These are phyloP conservation scores for Vesta saturnalis DNA, from an alignment of 2,888 invertebrate species.

Conservation along the genomic window DNA sequence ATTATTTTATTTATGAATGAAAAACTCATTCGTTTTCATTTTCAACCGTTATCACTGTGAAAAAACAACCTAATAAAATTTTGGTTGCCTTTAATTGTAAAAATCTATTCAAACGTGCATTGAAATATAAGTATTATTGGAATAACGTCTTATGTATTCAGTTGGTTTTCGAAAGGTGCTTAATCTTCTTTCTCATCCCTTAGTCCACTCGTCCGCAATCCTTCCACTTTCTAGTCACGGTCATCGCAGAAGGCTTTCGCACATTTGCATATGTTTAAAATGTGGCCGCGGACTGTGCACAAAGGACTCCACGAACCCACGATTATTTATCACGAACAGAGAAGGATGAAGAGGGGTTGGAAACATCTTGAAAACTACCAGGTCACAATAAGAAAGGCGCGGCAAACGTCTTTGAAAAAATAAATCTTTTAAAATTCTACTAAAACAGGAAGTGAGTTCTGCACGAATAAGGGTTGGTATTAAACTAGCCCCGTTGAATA, in stretches of 20 bases:
- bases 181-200: conserved; percentile 45
- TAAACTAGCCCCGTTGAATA: conserved; percentile 57
- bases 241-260: conserved; percentile 57
- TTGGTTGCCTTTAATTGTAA: conserved; percentile 6
- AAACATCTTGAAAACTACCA: conserved; percentile 46
- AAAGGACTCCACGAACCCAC: conserved; percentile 60
- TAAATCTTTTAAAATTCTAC: not conserved
- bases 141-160: conserved; percentile 28
- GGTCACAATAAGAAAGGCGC: conserved; percentile 30
- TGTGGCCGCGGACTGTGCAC: conserved; percentile 60
- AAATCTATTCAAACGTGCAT: conserved; percentile 14
- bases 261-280: conserved; percentile 63
- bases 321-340: conserved; percentile 60
- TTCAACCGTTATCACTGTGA: too few species aligned
- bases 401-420: conserved; percentile 28
- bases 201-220: conserved; percentile 49
- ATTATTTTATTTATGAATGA: too few species aligned
- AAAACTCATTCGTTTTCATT: too few species aligned
- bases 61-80: not conserved
- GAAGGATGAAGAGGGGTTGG: conserved; percentile 48
- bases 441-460: conserved; percentile 21
- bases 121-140: conserved; percentile 1
- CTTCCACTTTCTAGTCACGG: conserved; percentile 61
- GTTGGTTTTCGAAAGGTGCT: conserved; percentile 30
- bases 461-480: conserved; percentile 47